Evolutionary conservation across 1,140 invertebrate genomes (phyloP).

Genomic region (Triops cancriformis): DNA sequence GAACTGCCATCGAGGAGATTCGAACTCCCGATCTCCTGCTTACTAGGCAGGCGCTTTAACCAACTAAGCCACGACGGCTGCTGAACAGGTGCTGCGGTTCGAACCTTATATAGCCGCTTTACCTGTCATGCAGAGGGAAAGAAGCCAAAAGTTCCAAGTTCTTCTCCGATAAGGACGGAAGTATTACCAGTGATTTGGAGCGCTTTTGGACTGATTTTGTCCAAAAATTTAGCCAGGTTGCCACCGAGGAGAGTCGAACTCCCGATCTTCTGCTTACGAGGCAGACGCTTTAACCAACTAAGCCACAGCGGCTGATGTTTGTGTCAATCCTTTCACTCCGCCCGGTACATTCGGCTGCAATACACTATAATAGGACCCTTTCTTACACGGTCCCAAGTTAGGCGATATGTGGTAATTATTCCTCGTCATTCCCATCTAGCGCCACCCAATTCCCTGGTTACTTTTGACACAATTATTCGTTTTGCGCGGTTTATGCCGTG

Average conservation of each 20-base stretch:
- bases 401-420: too few relatives aligned
- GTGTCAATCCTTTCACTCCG: neutral
- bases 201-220: neutral
- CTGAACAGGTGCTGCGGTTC: neutral
- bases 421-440: too few relatives aligned
- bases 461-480: too few relatives aligned
- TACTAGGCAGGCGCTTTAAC: conserved; percentile 30
- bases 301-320: neutral
- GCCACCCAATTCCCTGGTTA: too few relatives aligned
- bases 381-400: too few relatives aligned
- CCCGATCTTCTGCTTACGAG: neutral
- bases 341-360: too few relatives aligned
- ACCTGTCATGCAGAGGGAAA: neutral
- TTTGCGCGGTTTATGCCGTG: too few relatives aligned
- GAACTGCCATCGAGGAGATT: conserved; percentile 26
- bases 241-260: conserved; percentile 12
- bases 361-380: too few relatives aligned
- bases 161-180: too few relatives aligned
- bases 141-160: too few relatives aligned
- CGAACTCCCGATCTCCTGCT: conserved; percentile 29
- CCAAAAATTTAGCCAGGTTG: neutral
- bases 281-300: conserved; percentile 10
- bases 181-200: too few relatives aligned
- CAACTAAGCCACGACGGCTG: conserved; percentile 28
- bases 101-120: neutral